Conservation (phyloP, 92 coral and sea anemone genomes). For the Anthopleura xanthogrammica region DNA sequence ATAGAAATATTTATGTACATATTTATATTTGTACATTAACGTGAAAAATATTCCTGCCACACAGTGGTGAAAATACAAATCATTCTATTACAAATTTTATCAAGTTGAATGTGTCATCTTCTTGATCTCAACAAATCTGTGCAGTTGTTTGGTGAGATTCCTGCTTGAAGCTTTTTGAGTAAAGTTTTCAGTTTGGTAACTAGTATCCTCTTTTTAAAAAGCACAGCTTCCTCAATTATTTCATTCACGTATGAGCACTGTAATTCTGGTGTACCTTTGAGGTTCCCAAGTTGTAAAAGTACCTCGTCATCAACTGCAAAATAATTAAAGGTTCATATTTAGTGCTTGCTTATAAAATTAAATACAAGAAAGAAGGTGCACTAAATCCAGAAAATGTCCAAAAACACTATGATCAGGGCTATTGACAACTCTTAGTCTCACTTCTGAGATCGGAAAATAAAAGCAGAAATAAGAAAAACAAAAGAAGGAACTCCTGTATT, state of each 20-base stretch:
- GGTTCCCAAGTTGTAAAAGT: constrained; percentile 60
- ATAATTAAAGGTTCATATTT: neutral
- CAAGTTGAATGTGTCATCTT: neutral
- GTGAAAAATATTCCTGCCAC: constrained; percentile 29
- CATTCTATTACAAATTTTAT: constrained; percentile 22
- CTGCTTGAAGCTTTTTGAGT: constrained; percentile 43
- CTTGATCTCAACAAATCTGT: neutral
- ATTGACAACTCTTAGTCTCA: too few species aligned
- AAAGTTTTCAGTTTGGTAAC: constrained; percentile 63
- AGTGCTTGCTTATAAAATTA: neutral
- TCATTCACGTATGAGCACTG: constrained; percentile 64
- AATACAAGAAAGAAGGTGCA: neutral
- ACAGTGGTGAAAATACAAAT: constrained; percentile 17
- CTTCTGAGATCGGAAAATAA: too few species aligned
- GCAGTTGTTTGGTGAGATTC: constrained; percentile 31
- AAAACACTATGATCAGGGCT: too few species aligned
- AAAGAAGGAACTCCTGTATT: too few species aligned
- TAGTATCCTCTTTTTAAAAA: constrained; percentile 83
- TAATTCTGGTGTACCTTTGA: constrained; percentile 79
- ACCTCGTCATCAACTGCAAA: constrained; percentile 74
- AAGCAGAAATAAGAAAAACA: too few species aligned
- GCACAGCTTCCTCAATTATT: constrained; percentile 85
- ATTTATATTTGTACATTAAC: constrained; percentile 13
- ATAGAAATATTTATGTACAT: constrained; percentile 35
- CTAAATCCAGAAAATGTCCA: too few species aligned